These are phyloP conservation scores for Platerodrilus igneus DNA, from an alignment of 2,888 invertebrate species.

Conservation along the genomic window DNA sequence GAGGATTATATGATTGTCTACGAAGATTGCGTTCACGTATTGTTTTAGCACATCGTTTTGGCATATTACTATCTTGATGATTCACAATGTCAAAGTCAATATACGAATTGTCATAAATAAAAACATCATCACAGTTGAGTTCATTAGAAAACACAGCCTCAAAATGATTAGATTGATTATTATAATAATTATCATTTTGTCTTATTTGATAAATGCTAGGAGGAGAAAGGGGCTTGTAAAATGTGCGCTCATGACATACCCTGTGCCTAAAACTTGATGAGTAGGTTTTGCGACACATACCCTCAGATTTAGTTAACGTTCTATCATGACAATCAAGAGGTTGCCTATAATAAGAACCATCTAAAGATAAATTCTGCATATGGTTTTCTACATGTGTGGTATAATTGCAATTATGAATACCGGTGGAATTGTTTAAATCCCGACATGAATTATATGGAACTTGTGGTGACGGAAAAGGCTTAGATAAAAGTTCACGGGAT, in stretches of 20 bases:
- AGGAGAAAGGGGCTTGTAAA: slow-evolving; percentile 32
- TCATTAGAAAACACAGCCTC: slow-evolving; percentile 29
- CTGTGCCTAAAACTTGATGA: slow-evolving; percentile 32
- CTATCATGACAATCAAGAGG: slow-evolving; percentile 38
- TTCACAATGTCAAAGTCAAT: slow-evolving; percentile 17
- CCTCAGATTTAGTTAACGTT: slow-evolving; percentile 47
- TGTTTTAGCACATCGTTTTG: slow-evolving; percentile 45
- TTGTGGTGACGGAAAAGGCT: slow-evolving; percentile 49
- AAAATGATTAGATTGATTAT: slow-evolving; percentile 21
- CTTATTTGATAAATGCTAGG: slow-evolving; percentile 30
- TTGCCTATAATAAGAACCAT: slow-evolving; percentile 35
- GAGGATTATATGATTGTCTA: slow-evolving; percentile 56
- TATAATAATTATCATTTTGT: slow-evolving; percentile 25
- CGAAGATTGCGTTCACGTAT: slow-evolving; percentile 53
- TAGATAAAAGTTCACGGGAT: slow-evolving; percentile 62
- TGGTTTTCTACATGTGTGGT: slow-evolving; percentile 34
- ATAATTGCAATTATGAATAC: slow-evolving; percentile 15
- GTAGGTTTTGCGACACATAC: slow-evolving; percentile 46
- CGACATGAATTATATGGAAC: slow-evolving; percentile 43
- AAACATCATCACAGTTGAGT: slow-evolving; percentile 33
- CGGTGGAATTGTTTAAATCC: slow-evolving; percentile 35
- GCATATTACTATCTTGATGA: slow-evolving; percentile 41
- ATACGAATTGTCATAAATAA: slow-evolving; percentile 32
- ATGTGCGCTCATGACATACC: slow-evolving; percentile 33
- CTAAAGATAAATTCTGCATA: slow-evolving; percentile 39